phyloP scores from a whole-genome alignment of 2,797 vertebrate genomes.

The Crenichthys baileyi region DNA sequence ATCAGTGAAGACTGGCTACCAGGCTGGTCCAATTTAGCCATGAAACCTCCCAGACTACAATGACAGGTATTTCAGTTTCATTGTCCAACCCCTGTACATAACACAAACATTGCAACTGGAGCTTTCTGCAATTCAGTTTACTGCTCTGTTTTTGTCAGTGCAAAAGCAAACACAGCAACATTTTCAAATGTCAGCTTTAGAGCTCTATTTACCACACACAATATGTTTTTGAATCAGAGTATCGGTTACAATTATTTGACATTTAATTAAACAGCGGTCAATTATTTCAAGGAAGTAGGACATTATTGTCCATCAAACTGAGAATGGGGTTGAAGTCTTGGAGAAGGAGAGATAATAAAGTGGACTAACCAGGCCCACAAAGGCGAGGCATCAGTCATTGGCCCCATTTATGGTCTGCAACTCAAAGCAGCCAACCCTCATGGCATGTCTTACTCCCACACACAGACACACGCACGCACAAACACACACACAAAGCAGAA shows the following conservation, averaged over 20 bases:
- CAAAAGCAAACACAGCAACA: conserved; percentile 30
- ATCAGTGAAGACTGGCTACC: no score
- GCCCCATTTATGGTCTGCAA: conserved; percentile 66
- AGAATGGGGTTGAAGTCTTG: conserved; percentile 42
- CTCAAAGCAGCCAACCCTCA: conserved; percentile 57
- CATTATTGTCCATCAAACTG: conserved; percentile 67
- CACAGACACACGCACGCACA: neutral
- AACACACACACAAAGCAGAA: neutral
- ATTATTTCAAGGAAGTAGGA: conserved; percentile 55
- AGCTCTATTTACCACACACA: conserved; percentile 60
- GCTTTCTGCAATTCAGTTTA: conserved; percentile 28
- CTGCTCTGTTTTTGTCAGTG: conserved; percentile 47
- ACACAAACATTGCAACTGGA: conserved; percentile 25
- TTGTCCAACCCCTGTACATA: no score
- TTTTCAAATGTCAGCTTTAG: conserved; percentile 26
- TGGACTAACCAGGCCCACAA: conserved; percentile 61
- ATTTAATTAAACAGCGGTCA: conserved; percentile 64
- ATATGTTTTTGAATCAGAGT: conserved; percentile 37
- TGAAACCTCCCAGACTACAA: no score
- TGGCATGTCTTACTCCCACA: conserved; percentile 11
- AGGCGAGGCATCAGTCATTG: conserved; percentile 67
- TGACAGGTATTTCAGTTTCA: no score
- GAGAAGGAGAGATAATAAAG: conserved; percentile 52
- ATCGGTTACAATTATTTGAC: conserved; percentile 58
- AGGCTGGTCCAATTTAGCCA: no score